Evolutionary conservation across 2,888 invertebrate genomes (phyloP).

Genomic region (Diabrotica balteata): DNA sequence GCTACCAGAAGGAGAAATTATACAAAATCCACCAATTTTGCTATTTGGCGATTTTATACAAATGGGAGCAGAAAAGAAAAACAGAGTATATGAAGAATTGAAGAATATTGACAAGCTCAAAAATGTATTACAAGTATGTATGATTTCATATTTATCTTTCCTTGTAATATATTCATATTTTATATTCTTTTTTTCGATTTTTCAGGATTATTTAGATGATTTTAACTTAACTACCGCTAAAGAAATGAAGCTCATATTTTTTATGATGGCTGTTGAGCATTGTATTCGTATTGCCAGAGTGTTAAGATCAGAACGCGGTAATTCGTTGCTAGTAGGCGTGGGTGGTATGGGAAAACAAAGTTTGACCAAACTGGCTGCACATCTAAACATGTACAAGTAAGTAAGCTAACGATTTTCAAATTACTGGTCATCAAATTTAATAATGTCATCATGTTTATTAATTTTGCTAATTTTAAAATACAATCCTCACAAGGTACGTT

Average conservation of each 20-base stretch:
- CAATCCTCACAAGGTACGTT: too few species aligned
- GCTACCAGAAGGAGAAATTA: constrained; percentile 67
- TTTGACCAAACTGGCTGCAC: constrained; percentile 82
- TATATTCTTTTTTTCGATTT: background rate
- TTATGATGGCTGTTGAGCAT: constrained; percentile 89
- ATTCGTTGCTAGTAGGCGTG: constrained; percentile 86
- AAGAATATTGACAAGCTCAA: constrained; percentile 75
- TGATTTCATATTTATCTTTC: too few species aligned
- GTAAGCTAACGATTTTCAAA: background rate
- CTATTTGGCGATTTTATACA: constrained; percentile 84
- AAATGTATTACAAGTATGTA: constrained; percentile 69
- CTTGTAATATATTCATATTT: constrained; percentile 28
- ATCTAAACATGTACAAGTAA: constrained; percentile 81
- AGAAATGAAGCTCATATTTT: constrained; percentile 85
- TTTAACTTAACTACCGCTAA: constrained; percentile 79
- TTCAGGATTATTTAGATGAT: constrained; percentile 83
- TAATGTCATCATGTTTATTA: too few species aligned
- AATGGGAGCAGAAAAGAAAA: constrained; percentile 74
- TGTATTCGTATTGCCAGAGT: constrained; percentile 85
- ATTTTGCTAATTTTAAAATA: too few species aligned
- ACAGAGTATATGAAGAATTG: constrained; percentile 84
- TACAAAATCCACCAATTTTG: constrained; percentile 70
- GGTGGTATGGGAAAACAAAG: constrained; percentile 93
- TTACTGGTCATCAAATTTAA: too few species aligned
- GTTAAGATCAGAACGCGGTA: constrained; percentile 84